These are phyloP conservation scores for Capitulum mitella DNA, from an alignment of 2,888 invertebrate genomes.

Conservation along the genomic window DNA sequence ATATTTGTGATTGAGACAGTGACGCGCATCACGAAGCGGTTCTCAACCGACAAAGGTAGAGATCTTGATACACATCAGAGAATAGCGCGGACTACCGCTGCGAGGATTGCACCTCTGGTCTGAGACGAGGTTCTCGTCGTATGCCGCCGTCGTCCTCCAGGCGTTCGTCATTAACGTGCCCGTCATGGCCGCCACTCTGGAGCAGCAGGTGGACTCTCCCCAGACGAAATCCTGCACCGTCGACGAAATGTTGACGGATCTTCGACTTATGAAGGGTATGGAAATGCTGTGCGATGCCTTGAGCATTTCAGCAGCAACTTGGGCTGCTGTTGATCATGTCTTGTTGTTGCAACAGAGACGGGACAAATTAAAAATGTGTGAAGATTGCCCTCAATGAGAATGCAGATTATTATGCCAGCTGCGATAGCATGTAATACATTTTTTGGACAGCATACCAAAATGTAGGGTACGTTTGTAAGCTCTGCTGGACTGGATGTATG, in stretches of 20 bases:
- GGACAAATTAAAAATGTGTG: neutral
- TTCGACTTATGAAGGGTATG: neutral
- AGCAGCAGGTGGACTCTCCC: neutral
- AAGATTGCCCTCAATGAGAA: neutral
- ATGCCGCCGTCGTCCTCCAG: neutral
- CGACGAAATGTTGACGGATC: neutral
- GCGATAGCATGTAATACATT: neutral
- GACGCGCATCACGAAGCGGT: neutral
- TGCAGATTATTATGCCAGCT: neutral
- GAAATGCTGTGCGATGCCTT: neutral
- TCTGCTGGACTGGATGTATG: neutral
- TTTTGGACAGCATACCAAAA: too few species aligned
- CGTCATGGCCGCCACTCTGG: neutral
- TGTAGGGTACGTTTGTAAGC: neutral
- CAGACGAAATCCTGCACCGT: neutral
- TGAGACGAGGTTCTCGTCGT: neutral
- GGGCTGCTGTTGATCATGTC: neutral
- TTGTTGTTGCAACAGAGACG: neutral
- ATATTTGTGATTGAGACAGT: neutral
- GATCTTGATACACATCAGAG: neutral
- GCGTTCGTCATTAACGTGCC: neutral
- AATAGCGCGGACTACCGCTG: neutral
- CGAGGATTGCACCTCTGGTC: neutral
- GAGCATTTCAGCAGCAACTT: neutral
- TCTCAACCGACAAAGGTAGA: neutral